Base-by-base conservation (phyloP, 2,888 invertebrate genomes). In the Nephrotoma guestfalica region DNA sequence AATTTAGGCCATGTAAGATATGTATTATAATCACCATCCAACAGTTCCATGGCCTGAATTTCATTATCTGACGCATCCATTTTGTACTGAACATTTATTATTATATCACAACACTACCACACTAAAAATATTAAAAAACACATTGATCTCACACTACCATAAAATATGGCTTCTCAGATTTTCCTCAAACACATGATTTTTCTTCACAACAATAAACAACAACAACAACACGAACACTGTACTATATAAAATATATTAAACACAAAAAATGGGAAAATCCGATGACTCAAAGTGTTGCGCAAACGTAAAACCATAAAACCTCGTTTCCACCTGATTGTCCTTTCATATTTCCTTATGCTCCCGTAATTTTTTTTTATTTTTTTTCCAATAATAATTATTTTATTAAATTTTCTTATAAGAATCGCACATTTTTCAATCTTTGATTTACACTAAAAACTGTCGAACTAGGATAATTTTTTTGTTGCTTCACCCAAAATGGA, bases 21-120 rank as follows among this genome's bases (percentile, higher is more conserved):
- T 43, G 43, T 85, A 43, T 43, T 85, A 85, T 85, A 85, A 85
- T 85, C 85, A 43, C 85, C 85, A 18, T 85, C 85, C 85, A 85
- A 43, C 30, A 85, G 43, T 43, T 85, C 85, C 85, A 85, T 85
- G 15, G 85, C 85, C 43, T 85, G 85, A 4, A 85, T 85, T 85
- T 85, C 85, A 85, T 85, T 43, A 45, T 85, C 85, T 18, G 84
- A 84, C n/a, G 84, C 43, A 15, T 85, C 85, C 85, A 85, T 85
- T 85, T 84, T 84, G 42, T 41, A 84, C 15, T 41, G n/a, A 42
- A n/a, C 84, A 84, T 84, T 84, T 84, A 41, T 15, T 30, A 30
- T 30, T 30, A 3, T 2, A 30, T 30, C 30, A 30, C 30, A 71
- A 71, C 30, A 71, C 30, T 18, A 71, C 71, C 30, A 71, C 71